Percentiles rank a stretch among this genome's conserved stretches.
phyloP scores from a whole-genome alignment of 2,797 vertebrate genomes.

The Oreonectes daqikongensis region DNA sequence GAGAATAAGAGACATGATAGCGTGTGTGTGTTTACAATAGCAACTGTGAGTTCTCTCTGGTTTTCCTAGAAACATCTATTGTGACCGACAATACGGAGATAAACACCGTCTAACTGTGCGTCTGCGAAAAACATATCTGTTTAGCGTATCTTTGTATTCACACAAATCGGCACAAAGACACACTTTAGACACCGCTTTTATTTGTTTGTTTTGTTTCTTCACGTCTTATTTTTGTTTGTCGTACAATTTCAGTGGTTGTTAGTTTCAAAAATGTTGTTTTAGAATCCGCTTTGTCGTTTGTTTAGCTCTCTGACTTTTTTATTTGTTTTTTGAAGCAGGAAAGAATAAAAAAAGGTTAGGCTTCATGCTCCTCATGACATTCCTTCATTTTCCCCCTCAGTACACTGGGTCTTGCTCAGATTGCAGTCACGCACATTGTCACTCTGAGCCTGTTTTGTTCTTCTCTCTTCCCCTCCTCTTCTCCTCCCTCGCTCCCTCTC shows the following conservation, averaged over 20 bases:
- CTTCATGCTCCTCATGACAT: background rate
- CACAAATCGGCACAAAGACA: background rate
- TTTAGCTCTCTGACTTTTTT: background rate
- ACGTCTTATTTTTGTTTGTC: background rate
- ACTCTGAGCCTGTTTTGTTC: slow-evolving; percentile 55
- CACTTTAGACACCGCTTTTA: background rate
- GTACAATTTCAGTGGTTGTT: slow-evolving; percentile 1
- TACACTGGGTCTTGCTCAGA: slow-evolving; percentile 45
- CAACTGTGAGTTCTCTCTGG: background rate
- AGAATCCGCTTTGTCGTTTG: background rate
- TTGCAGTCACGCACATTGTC: slow-evolving; percentile 45
- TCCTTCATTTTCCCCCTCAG: slow-evolving; percentile 2
- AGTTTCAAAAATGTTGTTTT: background rate
- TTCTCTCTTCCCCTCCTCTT: slow-evolving; percentile 44
- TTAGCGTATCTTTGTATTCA: background rate
- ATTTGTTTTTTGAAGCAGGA: background rate
- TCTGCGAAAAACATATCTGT: background rate
- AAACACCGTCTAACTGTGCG: background rate
- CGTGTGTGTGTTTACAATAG: background rate
- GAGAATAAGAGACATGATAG: slow-evolving; percentile 5
- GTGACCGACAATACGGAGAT: background rate
- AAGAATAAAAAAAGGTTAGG: background rate
- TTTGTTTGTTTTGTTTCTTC: slow-evolving; percentile 31
- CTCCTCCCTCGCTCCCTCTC: slow-evolving; percentile 68
- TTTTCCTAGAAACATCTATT: background rate